Conservation (phyloP, 2,113 vertebrate species). For the Xyliphius kryptos region DNA sequence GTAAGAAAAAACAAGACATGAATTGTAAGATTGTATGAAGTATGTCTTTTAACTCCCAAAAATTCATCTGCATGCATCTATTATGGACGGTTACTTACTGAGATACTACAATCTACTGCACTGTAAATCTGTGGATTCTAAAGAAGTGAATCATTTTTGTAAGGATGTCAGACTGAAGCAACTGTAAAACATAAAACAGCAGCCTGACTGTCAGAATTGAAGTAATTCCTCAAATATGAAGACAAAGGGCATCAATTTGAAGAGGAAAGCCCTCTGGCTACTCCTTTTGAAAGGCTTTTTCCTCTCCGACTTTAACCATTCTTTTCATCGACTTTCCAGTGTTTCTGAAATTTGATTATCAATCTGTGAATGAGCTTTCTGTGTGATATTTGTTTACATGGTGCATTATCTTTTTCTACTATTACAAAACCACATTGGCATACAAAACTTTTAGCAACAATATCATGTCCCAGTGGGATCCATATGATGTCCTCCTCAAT, state of each 20-base stretch:
- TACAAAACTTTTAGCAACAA: slow-evolving; percentile 14
- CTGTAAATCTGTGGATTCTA: background rate
- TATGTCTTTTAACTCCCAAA: background rate
- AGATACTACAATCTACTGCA: background rate
- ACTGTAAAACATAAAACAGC: slow-evolving; percentile 13
- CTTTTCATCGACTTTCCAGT: slow-evolving; percentile 3
- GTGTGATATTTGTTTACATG: slow-evolving; percentile 22
- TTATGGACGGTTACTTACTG: background rate
- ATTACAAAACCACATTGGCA: slow-evolving; percentile 16
- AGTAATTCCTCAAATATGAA: slow-evolving; percentile 26
- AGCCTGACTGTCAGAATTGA: slow-evolving; percentile 32
- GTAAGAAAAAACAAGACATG: too few species aligned
- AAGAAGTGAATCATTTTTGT: too few species aligned
- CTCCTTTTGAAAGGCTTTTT: background rate
- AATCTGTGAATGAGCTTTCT: slow-evolving; percentile 3
- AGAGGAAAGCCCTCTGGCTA: slow-evolving; percentile 32
- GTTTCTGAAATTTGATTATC: slow-evolving; percentile 5
- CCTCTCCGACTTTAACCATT: background rate
- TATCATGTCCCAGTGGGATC: background rate
- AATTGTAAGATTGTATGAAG: background rate
- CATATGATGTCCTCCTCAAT: too few species aligned
- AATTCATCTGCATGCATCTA: background rate
- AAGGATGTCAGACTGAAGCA: too few species aligned
- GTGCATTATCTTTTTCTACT: slow-evolving; percentile 20
- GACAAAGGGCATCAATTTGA: background rate